Evolutionary conservation across 2,797 vertebrate genomes (phyloP), one percentile per base, ranked within the genome.

Genomic region (Phyllotis vaccarum): DNA sequence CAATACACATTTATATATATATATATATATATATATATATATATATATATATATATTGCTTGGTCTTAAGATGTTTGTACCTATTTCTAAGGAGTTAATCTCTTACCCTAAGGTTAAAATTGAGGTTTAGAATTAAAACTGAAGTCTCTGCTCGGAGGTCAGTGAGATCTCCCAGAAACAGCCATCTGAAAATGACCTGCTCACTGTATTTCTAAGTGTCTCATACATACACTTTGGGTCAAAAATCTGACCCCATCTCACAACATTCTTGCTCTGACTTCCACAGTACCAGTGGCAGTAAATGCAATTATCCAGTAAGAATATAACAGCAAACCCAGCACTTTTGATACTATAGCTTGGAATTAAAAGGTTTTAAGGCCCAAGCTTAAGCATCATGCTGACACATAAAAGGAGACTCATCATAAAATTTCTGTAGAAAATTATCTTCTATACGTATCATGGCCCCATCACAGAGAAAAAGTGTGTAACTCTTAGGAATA

Each of bases 61-160:
- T 80, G 12, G 54, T 76, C 66, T 94, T 96, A 90, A 81, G 37
- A 95, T 78, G 34, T 91, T 6, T 92, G 56, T 80, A 5, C 72
- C 29, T 97, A 31, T 76, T 93, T 97, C 62, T 75, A 66, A 37
- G n/a, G 89, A 64, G 56, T 83, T 89, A 93, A 72, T 83, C 49
- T 96, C 62, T 94, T 83, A 88, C n/a, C 22, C 11, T 11, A 64
- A 64, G n/a, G 64, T 92, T 93, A 72, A 12, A 29, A 89, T 49
- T 86, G 52, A 92, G 5, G 46, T 83, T 90, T 96, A 83, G 56
- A 95, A 93, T 37, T 90, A 60, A 95, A 93, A 17, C 58, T 46
- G 2, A 91, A 76, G 14, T 75, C 34, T 81, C 80, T 85, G 60
- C 70, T 68, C 80, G 3, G 24, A 92, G 75, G 54, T 87, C 46